Conservation (phyloP, 2,797 vertebrate species). For the Sebastes hubbsi region DNA sequence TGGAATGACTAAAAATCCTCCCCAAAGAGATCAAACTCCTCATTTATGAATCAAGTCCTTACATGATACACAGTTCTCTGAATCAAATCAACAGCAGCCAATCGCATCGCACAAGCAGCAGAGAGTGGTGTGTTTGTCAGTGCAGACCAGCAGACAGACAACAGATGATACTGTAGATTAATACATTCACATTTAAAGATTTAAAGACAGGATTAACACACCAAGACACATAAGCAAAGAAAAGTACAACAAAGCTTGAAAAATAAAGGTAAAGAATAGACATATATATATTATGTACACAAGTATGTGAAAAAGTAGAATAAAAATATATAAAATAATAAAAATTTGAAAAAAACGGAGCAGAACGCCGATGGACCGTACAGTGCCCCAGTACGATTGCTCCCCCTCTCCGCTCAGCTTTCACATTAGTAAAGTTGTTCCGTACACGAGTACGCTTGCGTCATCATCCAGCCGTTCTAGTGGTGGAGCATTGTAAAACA, state of each 20-base stretch:
- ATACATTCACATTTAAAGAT: neutral
- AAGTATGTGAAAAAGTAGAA: neutral
- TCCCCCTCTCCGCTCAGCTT: no score
- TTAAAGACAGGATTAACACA: neutral
- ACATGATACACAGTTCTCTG: neutral
- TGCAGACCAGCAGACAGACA: neutral
- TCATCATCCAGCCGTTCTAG: no score
- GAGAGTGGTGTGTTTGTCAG: neutral
- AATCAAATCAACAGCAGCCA: neutral
- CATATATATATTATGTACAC: neutral
- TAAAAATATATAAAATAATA: neutral
- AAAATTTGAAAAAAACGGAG: no score
- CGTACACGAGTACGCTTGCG: no score
- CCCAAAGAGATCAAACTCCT: neutral
- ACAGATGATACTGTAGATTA: neutral
- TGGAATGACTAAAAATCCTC: neutral
- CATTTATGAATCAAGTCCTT: neutral
- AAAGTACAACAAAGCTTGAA: neutral
- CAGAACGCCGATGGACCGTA: rapidly evolving
- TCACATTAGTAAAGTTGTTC: no score
- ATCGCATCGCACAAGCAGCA: neutral
- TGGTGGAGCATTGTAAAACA: no score
- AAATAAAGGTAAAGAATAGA: neutral
- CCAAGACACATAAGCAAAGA: neutral
- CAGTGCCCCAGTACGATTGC: no score